Percentiles rank a stretch among this genome's conserved stretches.
phyloP scores from a whole-genome alignment of 2,113 vertebrate species.

The Thamnaconus septentrionalis region DNA sequence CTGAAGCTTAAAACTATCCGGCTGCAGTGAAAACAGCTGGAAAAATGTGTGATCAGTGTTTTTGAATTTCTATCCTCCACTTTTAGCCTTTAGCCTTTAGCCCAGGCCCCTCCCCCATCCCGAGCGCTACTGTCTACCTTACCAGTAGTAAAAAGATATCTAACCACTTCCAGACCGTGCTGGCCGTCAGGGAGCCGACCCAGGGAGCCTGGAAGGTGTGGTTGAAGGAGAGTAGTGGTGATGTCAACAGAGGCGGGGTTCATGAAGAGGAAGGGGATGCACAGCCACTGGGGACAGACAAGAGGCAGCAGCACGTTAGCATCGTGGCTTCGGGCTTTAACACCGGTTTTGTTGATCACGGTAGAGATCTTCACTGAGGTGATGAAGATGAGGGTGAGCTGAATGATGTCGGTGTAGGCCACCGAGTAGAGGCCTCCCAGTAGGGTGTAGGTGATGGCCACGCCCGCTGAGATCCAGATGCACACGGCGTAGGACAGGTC shows the following conservation, averaged over 20 bases:
- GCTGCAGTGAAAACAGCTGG: neutral
- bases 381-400: conserved; percentile 50
- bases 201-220: conserved; percentile 52
- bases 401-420: conserved; percentile 53
- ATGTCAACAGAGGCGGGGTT: conserved; percentile 42
- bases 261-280: conserved; percentile 51
- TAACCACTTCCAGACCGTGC: conserved; percentile 37
- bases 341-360: neutral
- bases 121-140: neutral
- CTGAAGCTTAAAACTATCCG: neutral
- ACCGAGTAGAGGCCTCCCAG: conserved; percentile 64
- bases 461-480: conserved; percentile 53
- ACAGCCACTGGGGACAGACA: conserved; percentile 35
- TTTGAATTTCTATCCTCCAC: too few relatives aligned
- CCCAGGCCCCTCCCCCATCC: too few relatives aligned
- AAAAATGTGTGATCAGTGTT: neutral
- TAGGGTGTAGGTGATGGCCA: conserved; percentile 54
- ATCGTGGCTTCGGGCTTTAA: neutral
- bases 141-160: conserved; percentile 54
- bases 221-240: conserved; percentile 42
- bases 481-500: conserved; percentile 34
- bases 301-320: neutral
- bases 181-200: conserved; percentile 37
- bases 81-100: too few relatives aligned
- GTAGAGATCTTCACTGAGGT: too few relatives aligned